Conservation (phyloP, 2,113 vertebrate genomes). For the Malurus melanocephalus region DNA sequence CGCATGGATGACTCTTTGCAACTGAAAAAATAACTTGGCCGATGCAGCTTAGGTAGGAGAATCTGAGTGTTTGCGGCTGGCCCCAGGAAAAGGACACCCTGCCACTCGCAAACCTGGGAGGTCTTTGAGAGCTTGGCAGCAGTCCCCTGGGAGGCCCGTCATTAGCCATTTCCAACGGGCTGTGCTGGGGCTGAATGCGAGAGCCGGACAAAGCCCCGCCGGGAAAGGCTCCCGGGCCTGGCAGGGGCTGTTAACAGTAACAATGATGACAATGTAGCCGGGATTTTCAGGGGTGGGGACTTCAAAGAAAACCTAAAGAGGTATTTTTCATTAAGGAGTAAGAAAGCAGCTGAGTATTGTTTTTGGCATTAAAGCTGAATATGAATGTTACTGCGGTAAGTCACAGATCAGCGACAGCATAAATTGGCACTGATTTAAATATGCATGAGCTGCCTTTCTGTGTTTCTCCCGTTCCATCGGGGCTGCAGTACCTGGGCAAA, state of each 20-base stretch:
- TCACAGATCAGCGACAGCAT: not conserved
- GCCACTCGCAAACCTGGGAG: constrained; percentile 52
- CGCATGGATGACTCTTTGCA: constrained; percentile 54
- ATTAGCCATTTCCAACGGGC: constrained; percentile 37
- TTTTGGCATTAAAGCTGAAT: constrained; percentile 27
- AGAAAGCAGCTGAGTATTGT: constrained; percentile 35
- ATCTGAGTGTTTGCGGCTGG: constrained; percentile 18
- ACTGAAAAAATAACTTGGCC: constrained; percentile 26
- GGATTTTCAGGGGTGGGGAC: constrained; percentile 40
- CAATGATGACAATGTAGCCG: constrained; percentile 26
- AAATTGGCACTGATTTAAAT: not conserved
- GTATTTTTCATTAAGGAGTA: constrained; percentile 59
- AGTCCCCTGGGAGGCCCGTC: constrained; percentile 34
- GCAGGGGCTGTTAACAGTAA: constrained; percentile 47
- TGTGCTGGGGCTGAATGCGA: not conserved
- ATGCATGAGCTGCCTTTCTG: not conserved
- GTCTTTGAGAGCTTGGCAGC: constrained; percentile 57
- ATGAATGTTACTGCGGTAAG: constrained; percentile 12
- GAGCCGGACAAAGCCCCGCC: constrained; percentile 23
- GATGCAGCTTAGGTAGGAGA: constrained; percentile 55
- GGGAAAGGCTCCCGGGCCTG: constrained; percentile 36
- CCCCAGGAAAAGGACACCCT: constrained; percentile 56
- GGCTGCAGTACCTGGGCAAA: not conserved
- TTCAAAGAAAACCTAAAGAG: constrained; percentile 57
- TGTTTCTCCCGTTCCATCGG: rapidly evolving